These are phyloP conservation scores for Coenonympha arcania DNA, from an alignment of 2,888 invertebrate genomes.

Conservation along the genomic window DNA sequence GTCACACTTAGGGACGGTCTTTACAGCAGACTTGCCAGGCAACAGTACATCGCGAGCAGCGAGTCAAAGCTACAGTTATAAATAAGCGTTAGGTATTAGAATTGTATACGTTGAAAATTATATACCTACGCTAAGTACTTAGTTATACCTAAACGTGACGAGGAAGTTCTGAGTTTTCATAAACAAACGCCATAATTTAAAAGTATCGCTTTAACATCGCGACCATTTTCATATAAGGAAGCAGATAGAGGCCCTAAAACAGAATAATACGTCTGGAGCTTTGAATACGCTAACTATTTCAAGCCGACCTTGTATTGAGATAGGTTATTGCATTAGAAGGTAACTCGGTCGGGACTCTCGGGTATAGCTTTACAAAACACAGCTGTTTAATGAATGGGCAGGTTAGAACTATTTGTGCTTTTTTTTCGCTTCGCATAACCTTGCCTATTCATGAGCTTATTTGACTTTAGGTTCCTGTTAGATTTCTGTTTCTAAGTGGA, in stretches of 20 bases:
- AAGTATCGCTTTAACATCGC: too few species aligned
- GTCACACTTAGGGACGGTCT: too few species aligned
- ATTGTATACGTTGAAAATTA: too few species aligned
- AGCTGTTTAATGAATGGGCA: constrained; percentile 45
- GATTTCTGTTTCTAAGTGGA: constrained; percentile 2
- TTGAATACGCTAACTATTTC: constrained; percentile 57
- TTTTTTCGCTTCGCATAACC: constrained; percentile 6
- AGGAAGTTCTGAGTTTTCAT: too few species aligned
- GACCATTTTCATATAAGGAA: neutral
- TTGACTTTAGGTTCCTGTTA: constrained; percentile 16
- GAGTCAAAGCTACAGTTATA: too few species aligned
- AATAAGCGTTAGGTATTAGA: too few species aligned
- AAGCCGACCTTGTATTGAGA: constrained; percentile 63
- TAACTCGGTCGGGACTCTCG: constrained; percentile 41
- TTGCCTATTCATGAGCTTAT: constrained; percentile 22
- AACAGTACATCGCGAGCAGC: too few species aligned
- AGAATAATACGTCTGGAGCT: constrained; percentile 53
- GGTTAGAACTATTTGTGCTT: constrained; percentile 28
- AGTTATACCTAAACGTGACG: too few species aligned
- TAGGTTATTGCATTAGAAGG: constrained; percentile 60
- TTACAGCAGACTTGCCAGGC: too few species aligned
- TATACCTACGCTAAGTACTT: too few species aligned
- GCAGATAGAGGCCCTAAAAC: constrained; percentile 27
- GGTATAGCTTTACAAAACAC: constrained; percentile 53
- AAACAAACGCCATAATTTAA: too few species aligned